These are phyloP conservation scores for Amphiduros pacificus DNA, from an alignment of 2,888 invertebrate species.

Conservation along the genomic window DNA sequence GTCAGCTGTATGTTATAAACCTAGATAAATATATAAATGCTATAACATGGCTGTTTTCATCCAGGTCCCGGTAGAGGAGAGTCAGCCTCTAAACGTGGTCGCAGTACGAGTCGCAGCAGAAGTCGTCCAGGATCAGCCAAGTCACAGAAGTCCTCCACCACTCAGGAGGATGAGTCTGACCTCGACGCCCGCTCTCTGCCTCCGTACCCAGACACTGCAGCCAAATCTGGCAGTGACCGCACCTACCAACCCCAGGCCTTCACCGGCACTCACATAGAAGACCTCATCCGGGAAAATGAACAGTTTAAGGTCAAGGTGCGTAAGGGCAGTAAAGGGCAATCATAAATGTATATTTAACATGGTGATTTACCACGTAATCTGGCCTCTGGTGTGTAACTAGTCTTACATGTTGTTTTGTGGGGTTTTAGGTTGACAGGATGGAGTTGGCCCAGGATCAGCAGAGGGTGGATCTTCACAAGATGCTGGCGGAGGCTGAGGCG, in stretches of 20 bases:
- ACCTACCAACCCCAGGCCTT: constrained; percentile 39
- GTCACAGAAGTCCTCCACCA: no score
- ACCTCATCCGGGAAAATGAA: constrained; percentile 46
- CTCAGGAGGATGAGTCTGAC: no score
- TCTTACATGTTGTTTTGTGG: not conserved
- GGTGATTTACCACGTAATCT: not conserved
- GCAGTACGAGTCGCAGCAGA: no score
- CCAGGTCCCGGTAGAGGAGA: no score
- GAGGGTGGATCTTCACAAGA: constrained; percentile 43
- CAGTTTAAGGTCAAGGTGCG: constrained; percentile 43
- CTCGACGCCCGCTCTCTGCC: no score
- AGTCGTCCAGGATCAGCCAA: no score
- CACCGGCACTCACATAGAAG: constrained; percentile 42
- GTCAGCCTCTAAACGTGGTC: no score
- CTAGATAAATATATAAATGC: no score
- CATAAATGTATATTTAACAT: not conserved
- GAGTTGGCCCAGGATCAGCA: constrained; percentile 37
- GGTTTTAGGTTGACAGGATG: constrained; percentile 40
- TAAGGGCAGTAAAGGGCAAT: no score
- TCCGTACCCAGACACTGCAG: constrained; percentile 1
- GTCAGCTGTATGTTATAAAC: no score
- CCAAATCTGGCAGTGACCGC: constrained; percentile 1
- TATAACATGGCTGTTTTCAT: no score
- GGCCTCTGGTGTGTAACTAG: not conserved
- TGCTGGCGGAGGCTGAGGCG: constrained; percentile 47